Conservation (phyloP, 2,113 vertebrate genomes). For the Colinus virginianus region DNA sequence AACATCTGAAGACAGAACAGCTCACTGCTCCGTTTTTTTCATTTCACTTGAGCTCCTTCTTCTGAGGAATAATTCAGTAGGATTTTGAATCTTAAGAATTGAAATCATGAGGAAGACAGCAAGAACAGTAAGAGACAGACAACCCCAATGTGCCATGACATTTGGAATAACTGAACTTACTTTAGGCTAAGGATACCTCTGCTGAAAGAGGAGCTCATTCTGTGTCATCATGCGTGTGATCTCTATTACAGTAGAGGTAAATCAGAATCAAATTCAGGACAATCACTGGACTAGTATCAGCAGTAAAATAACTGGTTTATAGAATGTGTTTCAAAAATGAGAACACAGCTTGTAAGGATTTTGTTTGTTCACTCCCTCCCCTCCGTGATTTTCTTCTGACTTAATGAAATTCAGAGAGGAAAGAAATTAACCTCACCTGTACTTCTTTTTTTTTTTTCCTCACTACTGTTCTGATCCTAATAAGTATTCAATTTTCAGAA, state of each 20-base stretch:
- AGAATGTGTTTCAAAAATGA: background rate
- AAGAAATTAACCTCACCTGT: background rate
- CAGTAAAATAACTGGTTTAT: background rate
- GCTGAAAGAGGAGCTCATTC: background rate
- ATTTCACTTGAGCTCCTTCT: background rate
- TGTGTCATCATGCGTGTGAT: background rate
- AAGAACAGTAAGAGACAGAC: background rate
- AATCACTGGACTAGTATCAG: background rate
- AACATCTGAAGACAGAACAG: background rate
- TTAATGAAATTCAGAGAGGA: rapidly evolving
- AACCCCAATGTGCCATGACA: background rate
- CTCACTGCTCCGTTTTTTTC: background rate
- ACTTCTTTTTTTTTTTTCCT: background rate
- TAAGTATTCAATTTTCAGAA: background rate
- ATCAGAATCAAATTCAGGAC: background rate
- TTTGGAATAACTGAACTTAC: background rate
- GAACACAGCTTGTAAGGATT: background rate
- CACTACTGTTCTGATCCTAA: background rate
- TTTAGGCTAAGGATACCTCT: background rate
- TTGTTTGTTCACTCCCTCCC: background rate
- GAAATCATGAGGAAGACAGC: background rate
- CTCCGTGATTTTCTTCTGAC: rapidly evolving
- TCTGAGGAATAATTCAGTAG: background rate
- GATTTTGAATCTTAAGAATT: background rate
- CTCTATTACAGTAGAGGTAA: background rate